phyloP scores from a whole-genome alignment of 2,797 vertebrate species.

The Semotilus atromaculatus region DNA sequence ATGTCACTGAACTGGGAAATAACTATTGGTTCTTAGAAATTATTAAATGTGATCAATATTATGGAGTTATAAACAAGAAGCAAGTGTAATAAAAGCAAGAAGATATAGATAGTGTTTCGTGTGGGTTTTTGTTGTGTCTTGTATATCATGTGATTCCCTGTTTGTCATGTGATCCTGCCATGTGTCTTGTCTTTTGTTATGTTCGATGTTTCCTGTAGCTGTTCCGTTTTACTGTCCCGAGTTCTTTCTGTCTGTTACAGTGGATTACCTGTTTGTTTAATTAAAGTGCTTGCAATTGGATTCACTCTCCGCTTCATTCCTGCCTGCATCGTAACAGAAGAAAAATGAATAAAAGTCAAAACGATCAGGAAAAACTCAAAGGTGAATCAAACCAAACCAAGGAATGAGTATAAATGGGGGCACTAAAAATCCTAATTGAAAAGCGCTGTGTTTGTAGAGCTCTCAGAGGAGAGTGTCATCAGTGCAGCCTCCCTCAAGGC shows the following conservation, averaged over 20 bases:
- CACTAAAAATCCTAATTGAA: conserved; percentile 35
- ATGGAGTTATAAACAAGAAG: background rate
- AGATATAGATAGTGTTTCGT: too few relatives aligned
- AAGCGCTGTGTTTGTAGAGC: conserved; percentile 59
- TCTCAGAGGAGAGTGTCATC: conserved; percentile 94
- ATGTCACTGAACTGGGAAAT: background rate
- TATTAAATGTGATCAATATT: background rate
- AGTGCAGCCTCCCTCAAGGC: conserved; percentile 94
- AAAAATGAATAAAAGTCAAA: background rate
- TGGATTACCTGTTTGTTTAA: too few relatives aligned
- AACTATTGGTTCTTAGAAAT: background rate
- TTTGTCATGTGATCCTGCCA: too few relatives aligned
- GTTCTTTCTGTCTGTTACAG: too few relatives aligned
- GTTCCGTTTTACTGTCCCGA: too few relatives aligned
- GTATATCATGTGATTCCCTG: too few relatives aligned
- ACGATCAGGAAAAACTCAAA: conserved; percentile 8
- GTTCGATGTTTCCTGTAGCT: too few relatives aligned
- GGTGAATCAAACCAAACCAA: conserved; percentile 25
- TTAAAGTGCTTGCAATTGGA: too few relatives aligned
- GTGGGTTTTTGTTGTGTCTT: too few relatives aligned
- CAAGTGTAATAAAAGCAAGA: too few relatives aligned
- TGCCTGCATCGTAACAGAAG: conserved; percentile 33
- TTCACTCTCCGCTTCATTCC: too few relatives aligned
- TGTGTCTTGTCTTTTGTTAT: too few relatives aligned
- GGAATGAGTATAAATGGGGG: conserved; percentile 26